phyloP scores from a whole-genome alignment of 2,113 vertebrate genomes.

The Corythoichthys haematopterus region DNA sequence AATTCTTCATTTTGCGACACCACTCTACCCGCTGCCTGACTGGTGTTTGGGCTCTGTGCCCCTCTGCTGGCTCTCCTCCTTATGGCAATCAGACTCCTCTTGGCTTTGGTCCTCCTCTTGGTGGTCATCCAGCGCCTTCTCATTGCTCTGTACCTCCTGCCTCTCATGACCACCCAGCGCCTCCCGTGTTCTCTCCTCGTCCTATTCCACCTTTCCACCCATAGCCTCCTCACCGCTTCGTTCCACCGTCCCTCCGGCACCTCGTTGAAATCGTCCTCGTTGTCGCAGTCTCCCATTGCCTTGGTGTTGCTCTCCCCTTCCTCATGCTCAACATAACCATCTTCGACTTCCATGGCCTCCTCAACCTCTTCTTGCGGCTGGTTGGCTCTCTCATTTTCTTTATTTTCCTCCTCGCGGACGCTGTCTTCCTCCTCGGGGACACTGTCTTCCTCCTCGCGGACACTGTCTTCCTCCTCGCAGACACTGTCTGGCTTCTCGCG shows the following conservation, averaged over 20 bases:
- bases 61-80: neutral
- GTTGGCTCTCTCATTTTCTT: neutral
- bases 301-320: neutral
- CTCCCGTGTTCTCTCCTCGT: neutral
- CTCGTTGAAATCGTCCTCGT: neutral
- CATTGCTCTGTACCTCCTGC: constrained; percentile 9
- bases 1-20: neutral
- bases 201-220: constrained; percentile 1
- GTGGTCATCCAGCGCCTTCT: constrained; percentile 6
- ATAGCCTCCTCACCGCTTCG: neutral
- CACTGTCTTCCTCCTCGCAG: neutral
- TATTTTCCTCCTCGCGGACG: neutral
- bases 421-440: neutral
- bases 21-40: neutral
- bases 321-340: neutral
- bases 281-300: constrained; percentile 1
- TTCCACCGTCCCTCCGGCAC: neutral
- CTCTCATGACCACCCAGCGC: constrained; percentile 2
- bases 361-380: neutral
- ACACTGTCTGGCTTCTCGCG: neutral
- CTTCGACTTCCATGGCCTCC: neutral
- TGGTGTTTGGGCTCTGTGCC: no score
- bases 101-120: neutral
- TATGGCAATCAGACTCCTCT: neutral
- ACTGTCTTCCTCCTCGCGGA: neutral